Base-by-base conservation (phyloP, 1,140 invertebrate species). In the Drosophila albomicans region DNA sequence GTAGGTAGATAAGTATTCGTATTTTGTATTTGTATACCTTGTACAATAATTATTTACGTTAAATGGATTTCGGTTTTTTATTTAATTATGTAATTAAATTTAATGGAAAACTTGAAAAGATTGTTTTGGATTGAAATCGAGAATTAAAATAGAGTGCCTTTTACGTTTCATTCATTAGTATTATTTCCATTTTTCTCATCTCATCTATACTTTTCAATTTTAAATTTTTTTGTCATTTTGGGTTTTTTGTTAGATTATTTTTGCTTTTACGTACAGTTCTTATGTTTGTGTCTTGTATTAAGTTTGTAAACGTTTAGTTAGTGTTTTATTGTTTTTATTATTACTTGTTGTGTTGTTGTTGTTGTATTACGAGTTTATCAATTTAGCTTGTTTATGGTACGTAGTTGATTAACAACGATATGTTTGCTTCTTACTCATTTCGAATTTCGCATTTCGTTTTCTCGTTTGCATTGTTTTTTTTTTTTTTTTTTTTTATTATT, bases 31-130 rank as follows among this genome's bases (percentile, higher is more conserved):
- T 35, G 45, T 77, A 56, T 38, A 65, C 73, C 52, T 65, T 46
- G 67, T 71, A 66, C 62, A 72, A 61, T 72, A 56, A 71, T 43
- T 72, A 56, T 71, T 76, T 72, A 72, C 41, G 61, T 66, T 73
- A 54, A 67, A 63, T 54, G 57, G 20, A 64, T 58, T 77, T 72
- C 67, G 70, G 66, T 41, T 8, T 52, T 62, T 64, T 38, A 51
- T 48, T 56, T 77, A 25, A 48, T 68, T 77, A 58, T 54, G 64
- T 54, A 81, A 81, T 91, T 91, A 91, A 81, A 91, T 79, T 84
- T 88, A 90, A 86, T 90, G 87, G 87, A 91, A 91, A 91, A 91
- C 87, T 91, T 91, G 82, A 91, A 91, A 87, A 71, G 79, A 91
- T 91, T 91, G 87, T 91, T 75, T 90, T 82, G 65, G 68, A 72